Conservation (phyloP, 2,113 vertebrate genomes). For the Camelus dromedarius region DNA sequence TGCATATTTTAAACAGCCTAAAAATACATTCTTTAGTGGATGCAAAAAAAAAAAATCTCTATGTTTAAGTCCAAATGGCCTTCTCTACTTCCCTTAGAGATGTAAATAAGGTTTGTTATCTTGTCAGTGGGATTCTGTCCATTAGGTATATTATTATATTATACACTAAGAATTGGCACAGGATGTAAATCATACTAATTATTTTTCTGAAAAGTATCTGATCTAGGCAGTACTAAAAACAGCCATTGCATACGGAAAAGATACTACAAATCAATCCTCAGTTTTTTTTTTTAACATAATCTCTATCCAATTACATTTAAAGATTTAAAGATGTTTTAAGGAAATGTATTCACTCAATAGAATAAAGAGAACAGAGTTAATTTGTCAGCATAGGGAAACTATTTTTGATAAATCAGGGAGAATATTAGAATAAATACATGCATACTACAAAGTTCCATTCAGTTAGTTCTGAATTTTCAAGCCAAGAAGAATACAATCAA, state of each 20-base stretch:
- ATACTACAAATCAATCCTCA: neutral
- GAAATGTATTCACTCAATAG: neutral
- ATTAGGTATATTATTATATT: neutral
- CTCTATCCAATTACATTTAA: neutral
- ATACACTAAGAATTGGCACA: neutral
- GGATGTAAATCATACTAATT: neutral
- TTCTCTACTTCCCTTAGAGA: conserved; percentile 5
- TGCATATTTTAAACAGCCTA: neutral
- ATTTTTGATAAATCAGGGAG: neutral
- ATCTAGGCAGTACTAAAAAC: neutral
- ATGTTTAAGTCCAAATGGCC: neutral
- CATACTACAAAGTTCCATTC: neutral
- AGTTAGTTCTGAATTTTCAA: conserved; percentile 33
- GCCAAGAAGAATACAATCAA: neutral
- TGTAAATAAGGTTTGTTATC: conserved; percentile 18
- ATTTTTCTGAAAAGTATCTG: neutral
- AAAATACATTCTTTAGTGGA: neutral
- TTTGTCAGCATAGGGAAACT: neutral
- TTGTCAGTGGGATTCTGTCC: conserved; percentile 22
- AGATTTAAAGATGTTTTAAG: neutral
- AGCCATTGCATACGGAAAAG: neutral
- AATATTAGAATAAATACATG: neutral
- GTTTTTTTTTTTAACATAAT: neutral
- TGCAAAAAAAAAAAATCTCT: neutral
- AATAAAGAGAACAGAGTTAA: neutral